These are phyloP conservation scores for Eurystomus glaucurus DNA, from an alignment of 2,797 vertebrate genomes.

Conservation along the genomic window DNA sequence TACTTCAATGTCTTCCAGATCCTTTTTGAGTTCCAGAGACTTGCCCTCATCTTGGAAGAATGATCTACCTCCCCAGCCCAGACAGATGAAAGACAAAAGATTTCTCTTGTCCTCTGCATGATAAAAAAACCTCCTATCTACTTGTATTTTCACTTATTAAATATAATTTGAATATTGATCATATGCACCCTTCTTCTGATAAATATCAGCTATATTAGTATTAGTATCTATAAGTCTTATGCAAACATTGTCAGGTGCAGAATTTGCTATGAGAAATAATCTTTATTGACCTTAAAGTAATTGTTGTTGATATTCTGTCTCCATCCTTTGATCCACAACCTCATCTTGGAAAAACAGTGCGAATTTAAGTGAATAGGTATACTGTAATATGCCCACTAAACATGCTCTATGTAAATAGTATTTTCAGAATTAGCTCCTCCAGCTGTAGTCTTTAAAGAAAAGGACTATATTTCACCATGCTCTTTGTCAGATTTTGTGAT, in stretches of 20 bases:
- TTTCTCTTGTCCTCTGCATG: not conserved
- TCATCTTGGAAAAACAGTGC: not conserved
- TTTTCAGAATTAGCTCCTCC: not conserved
- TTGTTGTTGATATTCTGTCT: not conserved
- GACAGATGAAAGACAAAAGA: not conserved
- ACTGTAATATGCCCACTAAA: not conserved
- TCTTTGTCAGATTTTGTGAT: not conserved
- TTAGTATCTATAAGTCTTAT: not conserved
- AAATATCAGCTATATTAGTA: not conserved
- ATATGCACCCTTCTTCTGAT: rapidly evolving
- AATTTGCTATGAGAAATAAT: not conserved
- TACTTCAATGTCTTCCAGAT: not conserved
- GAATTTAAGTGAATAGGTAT: not conserved
- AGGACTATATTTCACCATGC: not conserved
- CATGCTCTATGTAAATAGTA: not conserved
- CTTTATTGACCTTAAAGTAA: not conserved
- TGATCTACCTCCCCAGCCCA: not conserved
- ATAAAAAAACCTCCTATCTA: not conserved
- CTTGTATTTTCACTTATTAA: not conserved
- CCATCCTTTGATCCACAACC: not conserved
- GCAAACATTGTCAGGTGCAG: not conserved
- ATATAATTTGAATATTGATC: not conserved
- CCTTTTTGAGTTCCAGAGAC: not conserved
- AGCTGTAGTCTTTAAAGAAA: not conserved
- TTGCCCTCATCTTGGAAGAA: not conserved